Conservation (phyloP, 2,888 invertebrate species). For the Ecliptopera silaceata region DNA sequence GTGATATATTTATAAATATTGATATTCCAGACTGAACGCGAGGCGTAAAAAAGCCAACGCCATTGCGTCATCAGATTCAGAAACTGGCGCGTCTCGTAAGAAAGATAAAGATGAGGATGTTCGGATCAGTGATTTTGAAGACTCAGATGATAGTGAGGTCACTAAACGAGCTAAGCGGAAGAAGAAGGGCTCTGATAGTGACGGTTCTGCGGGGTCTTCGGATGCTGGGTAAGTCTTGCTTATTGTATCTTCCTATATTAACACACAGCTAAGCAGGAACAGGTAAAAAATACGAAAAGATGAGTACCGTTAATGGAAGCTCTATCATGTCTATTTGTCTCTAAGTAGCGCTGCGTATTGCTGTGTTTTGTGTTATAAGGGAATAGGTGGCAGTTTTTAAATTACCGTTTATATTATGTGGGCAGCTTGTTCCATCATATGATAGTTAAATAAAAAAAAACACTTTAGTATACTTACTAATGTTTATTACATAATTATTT, state of each 20-base stretch:
- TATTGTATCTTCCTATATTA: too few species aligned
- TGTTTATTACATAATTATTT: background rate
- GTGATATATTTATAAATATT: background rate
- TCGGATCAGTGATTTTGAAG: conserved; percentile 68
- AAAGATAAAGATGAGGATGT: conserved; percentile 50
- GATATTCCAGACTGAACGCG: conserved; percentile 56
- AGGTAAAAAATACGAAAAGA: too few species aligned
- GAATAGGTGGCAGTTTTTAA: too few species aligned
- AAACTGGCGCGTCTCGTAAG: conserved; percentile 59
- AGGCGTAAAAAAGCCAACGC: conserved; percentile 67
- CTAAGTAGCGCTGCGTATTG: too few species aligned
- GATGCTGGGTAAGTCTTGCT: conserved; percentile 51
- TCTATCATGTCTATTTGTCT: too few species aligned
- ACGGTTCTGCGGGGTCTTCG: conserved; percentile 60
- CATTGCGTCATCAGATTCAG: conserved; percentile 56
- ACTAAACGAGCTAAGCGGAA: conserved; percentile 60
- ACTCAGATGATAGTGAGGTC: conserved; percentile 61
- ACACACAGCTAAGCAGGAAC: too few species aligned
- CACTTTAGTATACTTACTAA: too few species aligned
- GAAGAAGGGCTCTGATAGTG: conserved; percentile 64
- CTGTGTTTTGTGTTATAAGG: too few species aligned
- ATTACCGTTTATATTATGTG: too few species aligned
- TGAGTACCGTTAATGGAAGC: too few species aligned
- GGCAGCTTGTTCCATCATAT: too few species aligned
- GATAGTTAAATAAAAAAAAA: too few species aligned